Percentiles rank a stretch among this genome's conserved stretches.
These are phyloP conservation scores for Hypercompe scribonia DNA, from an alignment of 2,888 invertebrate genomes.

Conservation along the genomic window DNA sequence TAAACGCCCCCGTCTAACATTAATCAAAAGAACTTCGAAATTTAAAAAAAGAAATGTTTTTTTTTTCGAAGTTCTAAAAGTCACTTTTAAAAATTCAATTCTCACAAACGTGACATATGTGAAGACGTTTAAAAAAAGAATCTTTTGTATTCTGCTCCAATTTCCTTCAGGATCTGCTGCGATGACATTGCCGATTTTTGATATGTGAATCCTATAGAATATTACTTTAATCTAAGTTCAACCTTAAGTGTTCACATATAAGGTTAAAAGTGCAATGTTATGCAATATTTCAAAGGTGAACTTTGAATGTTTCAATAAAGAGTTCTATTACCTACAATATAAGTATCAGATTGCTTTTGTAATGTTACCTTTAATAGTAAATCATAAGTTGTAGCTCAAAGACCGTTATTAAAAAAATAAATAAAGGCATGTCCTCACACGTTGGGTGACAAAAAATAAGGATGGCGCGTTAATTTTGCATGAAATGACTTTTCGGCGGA, in stretches of 20 bases:
- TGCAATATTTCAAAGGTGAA: neutral
- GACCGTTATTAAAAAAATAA: constrained; percentile 67
- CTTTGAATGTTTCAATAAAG: neutral
- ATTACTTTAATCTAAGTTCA: constrained; percentile 7
- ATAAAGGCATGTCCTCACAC: constrained; percentile 65
- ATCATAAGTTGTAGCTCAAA: constrained; percentile 44
- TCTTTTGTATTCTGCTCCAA: constrained; percentile 61
- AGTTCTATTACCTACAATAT: fast-evolving
- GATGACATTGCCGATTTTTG: constrained; percentile 71
- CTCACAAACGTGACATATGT: constrained; percentile 49
- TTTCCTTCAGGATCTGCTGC: constrained; percentile 60
- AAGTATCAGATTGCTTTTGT: constrained; percentile 34
- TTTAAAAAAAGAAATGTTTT: constrained; percentile 39
- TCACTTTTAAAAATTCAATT: constrained; percentile 47
- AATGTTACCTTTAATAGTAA: neutral
- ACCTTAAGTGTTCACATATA: neutral
- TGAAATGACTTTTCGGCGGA: constrained; percentile 72
- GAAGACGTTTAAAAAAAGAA: constrained; percentile 38
- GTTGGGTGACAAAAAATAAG: constrained; percentile 65
- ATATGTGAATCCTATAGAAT: constrained; percentile 32
- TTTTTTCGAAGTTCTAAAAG: constrained; percentile 41
- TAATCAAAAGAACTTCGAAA: constrained; percentile 26
- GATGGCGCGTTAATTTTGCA: constrained; percentile 77
- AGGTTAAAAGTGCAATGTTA: constrained; percentile 6
- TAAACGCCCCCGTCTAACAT: constrained; percentile 30